These are phyloP conservation scores for Poliocrania exsul DNA, from an alignment of 2,797 vertebrate genomes.

Conservation along the genomic window DNA sequence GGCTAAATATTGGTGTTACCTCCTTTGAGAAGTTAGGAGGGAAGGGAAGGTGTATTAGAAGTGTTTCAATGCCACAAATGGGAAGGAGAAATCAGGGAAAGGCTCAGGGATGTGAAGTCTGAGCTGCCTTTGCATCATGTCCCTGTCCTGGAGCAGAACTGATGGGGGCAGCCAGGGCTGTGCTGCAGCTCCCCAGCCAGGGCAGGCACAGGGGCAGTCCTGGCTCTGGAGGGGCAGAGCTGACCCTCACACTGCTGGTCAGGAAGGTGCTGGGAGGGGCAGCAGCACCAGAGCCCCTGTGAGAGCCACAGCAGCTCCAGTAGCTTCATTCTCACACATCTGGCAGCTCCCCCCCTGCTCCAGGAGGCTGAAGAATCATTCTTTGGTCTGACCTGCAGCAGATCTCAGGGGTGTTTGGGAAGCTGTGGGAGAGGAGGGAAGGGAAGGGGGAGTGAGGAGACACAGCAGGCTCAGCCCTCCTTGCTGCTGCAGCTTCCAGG, in stretches of 20 bases:
- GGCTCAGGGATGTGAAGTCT: background rate
- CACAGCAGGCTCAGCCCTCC: background rate
- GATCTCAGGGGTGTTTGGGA: background rate
- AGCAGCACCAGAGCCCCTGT: background rate
- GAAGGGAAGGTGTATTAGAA: background rate
- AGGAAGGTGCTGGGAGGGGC: background rate
- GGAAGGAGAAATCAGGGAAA: background rate
- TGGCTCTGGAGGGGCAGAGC: background rate
- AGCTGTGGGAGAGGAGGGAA: background rate
- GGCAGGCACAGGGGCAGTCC: background rate
- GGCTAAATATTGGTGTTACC: background rate
- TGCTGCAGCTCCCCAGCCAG: background rate
- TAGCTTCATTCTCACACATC: background rate
- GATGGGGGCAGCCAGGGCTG: background rate
- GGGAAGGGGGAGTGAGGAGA: background rate
- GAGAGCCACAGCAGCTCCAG: background rate
- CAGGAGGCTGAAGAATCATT: background rate
- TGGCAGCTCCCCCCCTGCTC: background rate
- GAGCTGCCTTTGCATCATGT: background rate
- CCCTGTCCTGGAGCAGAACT: background rate
- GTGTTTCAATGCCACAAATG: background rate
- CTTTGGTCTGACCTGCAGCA: background rate
- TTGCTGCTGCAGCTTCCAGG: background rate
- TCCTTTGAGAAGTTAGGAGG: background rate
- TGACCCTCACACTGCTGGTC: fast-evolving